A percentile compares a stretch with the other conserved stretches of the same genome.
phyloP scores from a whole-genome alignment of 2,113 vertebrate species.

The Diphyllodes magnificus region DNA sequence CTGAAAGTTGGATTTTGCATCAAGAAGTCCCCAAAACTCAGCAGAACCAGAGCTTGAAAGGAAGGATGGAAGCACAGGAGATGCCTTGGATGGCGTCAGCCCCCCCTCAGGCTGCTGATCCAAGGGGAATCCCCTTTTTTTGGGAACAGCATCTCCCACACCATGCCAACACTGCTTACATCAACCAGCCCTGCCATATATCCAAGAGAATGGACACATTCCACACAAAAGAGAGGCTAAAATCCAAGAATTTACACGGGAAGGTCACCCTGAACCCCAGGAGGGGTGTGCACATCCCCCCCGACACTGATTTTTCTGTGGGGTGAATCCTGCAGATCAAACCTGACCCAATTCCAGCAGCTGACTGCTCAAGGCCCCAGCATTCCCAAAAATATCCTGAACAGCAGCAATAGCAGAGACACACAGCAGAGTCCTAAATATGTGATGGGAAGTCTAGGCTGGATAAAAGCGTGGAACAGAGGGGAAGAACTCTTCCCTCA shows the following conservation, averaged over 20 bases:
- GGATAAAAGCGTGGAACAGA: rapidly evolving
- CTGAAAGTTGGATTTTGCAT: not conserved
- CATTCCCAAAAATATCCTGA: not conserved
- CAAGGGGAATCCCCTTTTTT: not conserved
- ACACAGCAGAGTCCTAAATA: not conserved
- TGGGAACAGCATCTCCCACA: not conserved
- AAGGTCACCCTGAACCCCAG: not conserved
- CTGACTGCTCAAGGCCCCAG: not conserved
- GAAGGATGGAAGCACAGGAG: too few species aligned
- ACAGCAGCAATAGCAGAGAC: not conserved
- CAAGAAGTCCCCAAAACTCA: too few species aligned
- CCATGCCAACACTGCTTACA: rapidly evolving
- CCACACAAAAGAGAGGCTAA: not conserved
- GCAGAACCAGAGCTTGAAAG: too few species aligned
- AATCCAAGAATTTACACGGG: rapidly evolving
- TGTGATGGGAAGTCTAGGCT: rapidly evolving
- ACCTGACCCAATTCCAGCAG: not conserved
- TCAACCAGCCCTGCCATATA: not conserved
- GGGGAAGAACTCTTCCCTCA: not conserved
- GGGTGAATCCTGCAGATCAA: not conserved
- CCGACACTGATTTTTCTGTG: not conserved
- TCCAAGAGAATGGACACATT: rapidly evolving
- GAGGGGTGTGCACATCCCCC: not conserved
- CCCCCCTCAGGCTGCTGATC: not conserved
- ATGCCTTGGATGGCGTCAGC: not conserved